A percentile compares a stretch with the other conserved stretches of the same genome.
Conservation (phyloP, 2,113 vertebrate species). For the Picathartes gymnocephalus region DNA sequence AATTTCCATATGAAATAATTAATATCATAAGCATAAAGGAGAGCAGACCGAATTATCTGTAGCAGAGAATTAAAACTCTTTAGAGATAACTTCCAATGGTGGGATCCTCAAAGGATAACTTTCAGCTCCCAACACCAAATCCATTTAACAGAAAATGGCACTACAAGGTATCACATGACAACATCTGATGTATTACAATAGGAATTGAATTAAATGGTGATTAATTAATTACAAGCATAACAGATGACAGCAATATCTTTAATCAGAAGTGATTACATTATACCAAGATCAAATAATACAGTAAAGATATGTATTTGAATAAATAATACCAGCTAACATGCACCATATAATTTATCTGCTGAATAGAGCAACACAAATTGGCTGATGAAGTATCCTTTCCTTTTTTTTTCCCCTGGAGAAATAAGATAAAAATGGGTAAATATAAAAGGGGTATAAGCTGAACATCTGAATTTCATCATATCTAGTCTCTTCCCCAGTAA, state of each 20-base stretch:
- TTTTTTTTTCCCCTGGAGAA: background rate
- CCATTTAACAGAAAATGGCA: background rate
- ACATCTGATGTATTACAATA: background rate
- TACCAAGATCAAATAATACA: background rate
- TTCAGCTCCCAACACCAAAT: background rate
- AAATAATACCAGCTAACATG: background rate
- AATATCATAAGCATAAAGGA: background rate
- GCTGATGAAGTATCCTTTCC: background rate
- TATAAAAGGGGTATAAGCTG: background rate
- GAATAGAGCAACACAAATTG: background rate
- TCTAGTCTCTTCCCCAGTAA: background rate
- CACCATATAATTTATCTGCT: background rate
- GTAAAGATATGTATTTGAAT: background rate
- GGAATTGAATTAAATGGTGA: conserved; percentile 1
- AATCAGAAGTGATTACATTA: conserved; percentile 11
- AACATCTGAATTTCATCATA: background rate
- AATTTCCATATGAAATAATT: background rate
- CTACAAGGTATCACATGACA: background rate
- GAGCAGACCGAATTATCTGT: background rate
- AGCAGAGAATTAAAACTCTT: background rate
- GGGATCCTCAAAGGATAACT: background rate
- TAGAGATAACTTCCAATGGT: background rate
- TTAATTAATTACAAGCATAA: conserved; percentile 29
- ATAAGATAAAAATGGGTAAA: background rate
- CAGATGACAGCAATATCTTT: background rate